Conservation (phyloP, 2,888 invertebrate species). For the Drosophila antonietae region DNA sequence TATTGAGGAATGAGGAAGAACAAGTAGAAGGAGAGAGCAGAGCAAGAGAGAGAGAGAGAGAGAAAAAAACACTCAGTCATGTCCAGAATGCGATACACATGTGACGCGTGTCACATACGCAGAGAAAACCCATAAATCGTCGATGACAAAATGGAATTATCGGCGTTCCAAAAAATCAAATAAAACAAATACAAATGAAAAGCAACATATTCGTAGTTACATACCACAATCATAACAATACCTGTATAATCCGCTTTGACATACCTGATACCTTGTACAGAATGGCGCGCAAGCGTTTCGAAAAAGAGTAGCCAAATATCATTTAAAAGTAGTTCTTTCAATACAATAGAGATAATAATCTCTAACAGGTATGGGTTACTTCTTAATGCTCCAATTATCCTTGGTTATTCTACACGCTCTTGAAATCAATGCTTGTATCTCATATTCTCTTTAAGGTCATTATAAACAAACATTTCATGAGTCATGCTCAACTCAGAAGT, state of each 20-base stretch:
- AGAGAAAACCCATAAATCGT: constrained; percentile 55
- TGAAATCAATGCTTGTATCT: constrained; percentile 1
- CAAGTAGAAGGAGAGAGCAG: not conserved
- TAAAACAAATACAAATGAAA: not conserved
- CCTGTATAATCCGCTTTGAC: constrained; percentile 49
- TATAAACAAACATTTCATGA: not conserved
- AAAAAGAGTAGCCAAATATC: constrained; percentile 28
- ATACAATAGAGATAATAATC: constrained; percentile 25
- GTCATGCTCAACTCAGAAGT: not conserved
- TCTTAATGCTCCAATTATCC: constrained; percentile 22
- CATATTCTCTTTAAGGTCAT: not conserved
- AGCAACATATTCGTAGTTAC: constrained; percentile 29
- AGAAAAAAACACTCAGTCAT: constrained; percentile 43
- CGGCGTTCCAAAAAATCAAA: not conserved
- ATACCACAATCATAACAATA: constrained; percentile 36
- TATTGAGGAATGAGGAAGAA: constrained; percentile 11
- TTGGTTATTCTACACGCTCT: not conserved
- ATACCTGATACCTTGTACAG: constrained; percentile 18
- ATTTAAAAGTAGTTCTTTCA: constrained; percentile 6
- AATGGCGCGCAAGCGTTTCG: constrained; percentile 1
- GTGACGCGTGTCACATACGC: constrained; percentile 54
- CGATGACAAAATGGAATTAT: constrained; percentile 51
- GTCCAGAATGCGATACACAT: constrained; percentile 36
- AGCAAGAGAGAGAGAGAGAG: not conserved
- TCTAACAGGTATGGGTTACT: constrained; percentile 11